Conservation (phyloP, 2,797 vertebrate genomes). For the Gymnopithys bicolor region DNA sequence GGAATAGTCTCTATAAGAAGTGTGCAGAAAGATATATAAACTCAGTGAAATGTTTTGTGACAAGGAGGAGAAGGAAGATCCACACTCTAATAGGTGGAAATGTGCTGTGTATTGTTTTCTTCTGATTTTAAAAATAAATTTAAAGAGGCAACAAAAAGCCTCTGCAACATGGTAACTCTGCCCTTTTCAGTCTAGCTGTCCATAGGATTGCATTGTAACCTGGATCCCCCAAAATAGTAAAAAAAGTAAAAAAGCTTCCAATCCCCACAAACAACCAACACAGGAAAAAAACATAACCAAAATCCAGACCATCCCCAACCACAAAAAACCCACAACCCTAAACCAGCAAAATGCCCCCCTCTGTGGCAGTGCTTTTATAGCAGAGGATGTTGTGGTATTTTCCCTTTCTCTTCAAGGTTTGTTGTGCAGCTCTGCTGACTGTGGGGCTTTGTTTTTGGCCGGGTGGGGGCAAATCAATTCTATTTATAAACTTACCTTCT, state of each 20-base stretch:
- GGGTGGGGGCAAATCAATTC: neutral
- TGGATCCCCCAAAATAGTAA: neutral
- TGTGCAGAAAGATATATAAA: neutral
- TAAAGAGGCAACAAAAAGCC: neutral
- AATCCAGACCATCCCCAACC: neutral
- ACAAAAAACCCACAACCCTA: rapidly evolving
- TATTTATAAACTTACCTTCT: neutral
- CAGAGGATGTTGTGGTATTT: neutral
- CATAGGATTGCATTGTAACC: neutral
- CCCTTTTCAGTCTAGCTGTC: neutral
- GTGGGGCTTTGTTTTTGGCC: neutral
- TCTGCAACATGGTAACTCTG: neutral
- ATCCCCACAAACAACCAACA: neutral
- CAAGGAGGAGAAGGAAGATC: neutral
- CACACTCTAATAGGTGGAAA: neutral
- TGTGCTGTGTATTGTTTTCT: neutral
- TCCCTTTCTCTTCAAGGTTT: neutral
- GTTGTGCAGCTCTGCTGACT: neutral
- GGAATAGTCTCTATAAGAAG: neutral
- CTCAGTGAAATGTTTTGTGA: neutral
- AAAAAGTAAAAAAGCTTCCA: rapidly evolving
- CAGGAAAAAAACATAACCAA: neutral
- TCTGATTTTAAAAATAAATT: neutral
- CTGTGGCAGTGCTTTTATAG: neutral
- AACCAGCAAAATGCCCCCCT: rapidly evolving